A percentile compares a stretch with the other conserved stretches of the same genome.
These are phyloP conservation scores for Incurvaria masculella DNA, from an alignment of 2,888 invertebrate genomes.

Conservation along the genomic window DNA sequence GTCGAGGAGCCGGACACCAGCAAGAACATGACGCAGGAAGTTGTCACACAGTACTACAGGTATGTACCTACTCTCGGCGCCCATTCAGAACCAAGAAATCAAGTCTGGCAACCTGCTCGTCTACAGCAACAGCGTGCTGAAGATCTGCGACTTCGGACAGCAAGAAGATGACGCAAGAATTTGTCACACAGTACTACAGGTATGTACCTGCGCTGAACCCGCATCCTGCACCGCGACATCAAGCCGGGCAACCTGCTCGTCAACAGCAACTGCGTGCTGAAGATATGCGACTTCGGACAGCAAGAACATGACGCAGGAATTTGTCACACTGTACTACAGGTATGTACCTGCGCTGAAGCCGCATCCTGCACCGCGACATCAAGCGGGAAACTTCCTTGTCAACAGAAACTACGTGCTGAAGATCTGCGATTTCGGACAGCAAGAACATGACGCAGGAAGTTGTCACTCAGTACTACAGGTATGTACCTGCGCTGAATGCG, in stretches of 20 bases:
- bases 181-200: constrained; percentile 97
- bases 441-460: constrained; percentile 99
- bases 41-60: constrained; percentile 98
- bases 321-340: constrained; percentile 97
- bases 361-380: constrained; percentile 97
- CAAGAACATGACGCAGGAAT: constrained; percentile 93
- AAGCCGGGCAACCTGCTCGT: constrained; percentile 99
- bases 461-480: constrained; percentile 96
- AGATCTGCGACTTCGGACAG: constrained; percentile 94
- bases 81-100: constrained; percentile 72
- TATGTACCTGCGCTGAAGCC: constrained; percentile 97
- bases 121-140: constrained; percentile 92
- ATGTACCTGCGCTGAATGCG: constrained; percentile 10
- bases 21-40: constrained; percentile 99
- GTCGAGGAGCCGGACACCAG: constrained; percentile 94
- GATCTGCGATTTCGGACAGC: constrained; percentile 98
- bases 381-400: constrained; percentile 97
- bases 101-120: constrained; percentile 94
- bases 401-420: constrained; percentile 99
- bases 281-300: constrained; percentile 99
- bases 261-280: constrained; percentile 98
- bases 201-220: constrained; percentile 97
- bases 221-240: constrained; percentile 97
- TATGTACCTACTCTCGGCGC: constrained; percentile 88
- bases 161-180: constrained; percentile 93